These are phyloP conservation scores for Gymnorhina tibicen DNA, from an alignment of 2,113 vertebrate species.

Conservation along the genomic window DNA sequence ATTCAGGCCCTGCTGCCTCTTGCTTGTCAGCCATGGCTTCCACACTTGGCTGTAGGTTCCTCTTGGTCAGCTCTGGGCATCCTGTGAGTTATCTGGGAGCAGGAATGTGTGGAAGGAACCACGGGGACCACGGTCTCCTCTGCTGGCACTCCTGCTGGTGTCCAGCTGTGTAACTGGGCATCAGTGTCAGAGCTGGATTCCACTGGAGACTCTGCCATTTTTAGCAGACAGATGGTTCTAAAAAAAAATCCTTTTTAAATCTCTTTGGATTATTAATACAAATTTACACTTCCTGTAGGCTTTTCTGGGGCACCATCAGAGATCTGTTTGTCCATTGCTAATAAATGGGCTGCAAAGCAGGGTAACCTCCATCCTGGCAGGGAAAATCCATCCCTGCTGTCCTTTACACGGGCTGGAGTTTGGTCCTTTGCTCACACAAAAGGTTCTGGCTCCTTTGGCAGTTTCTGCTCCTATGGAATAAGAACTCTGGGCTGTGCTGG, in stretches of 20 bases:
- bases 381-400: neutral
- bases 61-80: neutral
- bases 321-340: neutral
- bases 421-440: neutral
- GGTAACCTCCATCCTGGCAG: neutral
- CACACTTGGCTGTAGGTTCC: neutral
- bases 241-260: neutral
- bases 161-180: neutral
- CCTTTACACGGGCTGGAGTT: accelerated
- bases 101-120: neutral
- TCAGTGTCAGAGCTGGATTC: accelerated
- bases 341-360: neutral
- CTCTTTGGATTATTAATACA: neutral
- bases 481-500: neutral
- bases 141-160: neutral
- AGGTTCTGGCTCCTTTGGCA: accelerated
- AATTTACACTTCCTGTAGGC: neutral
- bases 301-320: neutral
- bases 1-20: neutral
- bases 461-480: accelerated
- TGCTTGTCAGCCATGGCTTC: neutral
- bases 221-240: neutral
- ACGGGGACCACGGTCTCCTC: accelerated
- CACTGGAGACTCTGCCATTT: neutral
- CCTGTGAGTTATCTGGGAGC: neutral